These are phyloP conservation scores for Lithophane semibrunnea DNA, from an alignment of 2,888 invertebrate genomes.

Conservation along the genomic window DNA sequence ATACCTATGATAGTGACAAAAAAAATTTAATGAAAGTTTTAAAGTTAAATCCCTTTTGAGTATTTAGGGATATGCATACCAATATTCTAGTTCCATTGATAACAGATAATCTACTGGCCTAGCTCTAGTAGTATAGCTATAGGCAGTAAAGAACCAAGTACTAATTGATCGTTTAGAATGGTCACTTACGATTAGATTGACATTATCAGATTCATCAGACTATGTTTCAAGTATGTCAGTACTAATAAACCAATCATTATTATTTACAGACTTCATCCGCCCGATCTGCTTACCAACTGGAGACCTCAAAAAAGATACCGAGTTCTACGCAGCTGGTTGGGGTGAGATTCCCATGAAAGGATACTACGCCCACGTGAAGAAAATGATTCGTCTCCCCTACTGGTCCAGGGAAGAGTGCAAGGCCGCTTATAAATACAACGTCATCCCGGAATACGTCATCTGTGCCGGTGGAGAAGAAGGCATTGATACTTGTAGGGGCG, in stretches of 20 bases:
- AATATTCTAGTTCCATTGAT: not conserved
- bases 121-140: not conserved
- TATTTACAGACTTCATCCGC: constrained; percentile 75
- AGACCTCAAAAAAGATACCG: constrained; percentile 48
- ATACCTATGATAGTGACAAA: not conserved
- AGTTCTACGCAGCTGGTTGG: constrained; percentile 74
- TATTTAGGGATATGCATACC: not conserved
- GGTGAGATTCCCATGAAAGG: constrained; percentile 66
- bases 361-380: constrained; percentile 70
- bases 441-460: constrained; percentile 68
- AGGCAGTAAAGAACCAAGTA: not conserved
- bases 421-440: constrained; percentile 57
- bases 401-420: constrained; percentile 65
- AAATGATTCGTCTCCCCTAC: constrained; percentile 69
- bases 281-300: constrained; percentile 74
- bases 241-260: constrained; percentile 21
- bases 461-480: constrained; percentile 76
- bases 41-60: not conserved
- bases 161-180: not conserved
- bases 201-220: not conserved
- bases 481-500: constrained; percentile 76
- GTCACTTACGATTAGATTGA: not conserved
- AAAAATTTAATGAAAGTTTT: not conserved
- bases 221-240: not conserved
- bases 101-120: not conserved